Percentiles rank a stretch among this genome's conserved stretches.
Evolutionary conservation across 2,113 vertebrate genomes (phyloP).

Genomic region (Rhadina sibilatrix): DNA sequence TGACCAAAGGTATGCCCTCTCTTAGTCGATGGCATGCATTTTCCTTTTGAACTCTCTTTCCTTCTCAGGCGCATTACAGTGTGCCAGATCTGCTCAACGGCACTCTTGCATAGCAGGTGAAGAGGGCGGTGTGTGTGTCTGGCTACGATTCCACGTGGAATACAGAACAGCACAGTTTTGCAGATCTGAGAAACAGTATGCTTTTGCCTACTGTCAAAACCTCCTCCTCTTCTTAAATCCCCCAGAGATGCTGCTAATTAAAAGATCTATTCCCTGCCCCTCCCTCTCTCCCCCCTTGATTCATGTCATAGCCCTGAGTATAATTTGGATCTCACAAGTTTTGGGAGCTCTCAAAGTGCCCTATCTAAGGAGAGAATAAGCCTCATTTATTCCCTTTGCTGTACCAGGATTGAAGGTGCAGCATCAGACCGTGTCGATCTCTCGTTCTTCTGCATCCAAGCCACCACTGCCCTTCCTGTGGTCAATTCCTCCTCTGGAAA

Average conservation of each 20-base stretch:
- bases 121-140: background rate
- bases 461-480: background rate
- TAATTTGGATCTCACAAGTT: background rate
- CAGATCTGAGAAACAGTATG: background rate
- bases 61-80: background rate
- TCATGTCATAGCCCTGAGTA: background rate
- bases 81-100: background rate
- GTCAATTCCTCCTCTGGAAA: background rate
- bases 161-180: background rate
- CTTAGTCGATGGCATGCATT: background rate
- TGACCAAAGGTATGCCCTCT: background rate
- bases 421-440: fast-evolving
- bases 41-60: background rate
- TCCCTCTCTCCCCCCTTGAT: fast-evolving
- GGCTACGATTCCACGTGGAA: background rate
- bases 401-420: background rate
- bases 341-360: background rate
- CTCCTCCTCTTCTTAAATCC: background rate
- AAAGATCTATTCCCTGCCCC: background rate
- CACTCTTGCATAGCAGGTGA: background rate
- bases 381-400: background rate
- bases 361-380: background rate
- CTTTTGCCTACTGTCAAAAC: background rate
- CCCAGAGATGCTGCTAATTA: background rate
- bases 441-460: background rate